Evolutionary conservation across 2,113 vertebrate genomes (phyloP), one percentile per base, ranked within the genome.

Genomic region (Crotalus viridis): DNA sequence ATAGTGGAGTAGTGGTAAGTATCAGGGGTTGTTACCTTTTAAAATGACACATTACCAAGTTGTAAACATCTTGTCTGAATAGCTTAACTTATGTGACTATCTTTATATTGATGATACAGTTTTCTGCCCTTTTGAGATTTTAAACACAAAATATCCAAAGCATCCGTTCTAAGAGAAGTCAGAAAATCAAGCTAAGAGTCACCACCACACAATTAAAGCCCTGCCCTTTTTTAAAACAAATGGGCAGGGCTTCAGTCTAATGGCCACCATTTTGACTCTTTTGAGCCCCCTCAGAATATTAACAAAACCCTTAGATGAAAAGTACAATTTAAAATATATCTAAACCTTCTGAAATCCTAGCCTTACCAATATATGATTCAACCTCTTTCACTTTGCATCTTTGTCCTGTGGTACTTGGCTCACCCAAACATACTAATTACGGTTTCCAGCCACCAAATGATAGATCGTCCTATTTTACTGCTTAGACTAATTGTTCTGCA

Each of bases 1-100:
- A 12, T 39, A 19, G 2, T 85, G 57, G 43, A 69, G 24, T 19
- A 12, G 52, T 17, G 51, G 19, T 12, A 54, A n/a, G 54, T 56
- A 87, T 43, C 85, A 24, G 51, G 54, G 69, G n/a, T 88, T 91
- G 19, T 21, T 91, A 89, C 89, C 69, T 91, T 91, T 61, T 56
- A 54, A 89, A 93, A 59, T 85, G 90, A 91, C 87, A 93, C 87
- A 10, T 89, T 54, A 85, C 90, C 90, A 85, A 43, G n/a, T 69
- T 86, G 90, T 89, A 56, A 93, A 89, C 54, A 85, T 93, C 90
- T 86, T 93, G 61, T 24, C 91, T 48, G 2, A 10, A 51, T 7
- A 39, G 59, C 26, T 28, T 54, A 5, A 88, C 88, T 93, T 43
- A 51, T 91, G 81, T 81, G 81, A 87, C 92, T 94, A 93, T 21